Base-by-base conservation (phyloP, 2,888 invertebrate species). In the Hesperia comma region DNA sequence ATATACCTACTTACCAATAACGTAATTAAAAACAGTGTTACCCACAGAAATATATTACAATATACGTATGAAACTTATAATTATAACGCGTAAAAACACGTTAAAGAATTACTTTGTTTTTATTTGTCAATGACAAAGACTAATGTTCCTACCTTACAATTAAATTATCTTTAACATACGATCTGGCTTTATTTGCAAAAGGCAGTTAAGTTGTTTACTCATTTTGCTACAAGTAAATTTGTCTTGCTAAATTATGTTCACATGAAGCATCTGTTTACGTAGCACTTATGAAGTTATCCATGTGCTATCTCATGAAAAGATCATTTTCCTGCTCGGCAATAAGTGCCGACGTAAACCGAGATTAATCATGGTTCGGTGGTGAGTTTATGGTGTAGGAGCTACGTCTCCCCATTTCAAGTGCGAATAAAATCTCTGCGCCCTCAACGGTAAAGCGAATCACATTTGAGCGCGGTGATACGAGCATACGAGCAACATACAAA, bases 331-430 rank as follows among this genome's bases (percentile, higher is more conserved):
- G 49, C 19, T 19, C 26, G 19, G 49, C 60, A 15, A 33, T 49
- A 49, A 61, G 51, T 51, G 49, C 49, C 49, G 12, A 37, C 49
- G 19, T 61, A 37, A 61, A 61, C 49, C 14, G 15, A 61, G 33
- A 61, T 61, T 43, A 46, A 58, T 61, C 19, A 46, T 61, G 19
- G 37, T 46, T 61, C 14, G 37, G 6, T 56, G 14, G 17, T 26
- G 41, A 41, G 57, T n/a, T 21, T 61, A 49, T 1, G 17, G 10
- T 51, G 37, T 26, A 57, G 14, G 6, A 26, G 14, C 8, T 21
- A 26, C 26, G 26, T 5, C 26, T 26, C 2, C 26, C 26, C 5
- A 26, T 6, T 21, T 43, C 21, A 15, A 56, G 21, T 21, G 8
- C 26, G n/a, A 41, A 61, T 49, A 49, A 51, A n/a, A 61, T 43